Conservation (phyloP, 2,113 vertebrate species). For the Eptatretus burgeri region DNA sequence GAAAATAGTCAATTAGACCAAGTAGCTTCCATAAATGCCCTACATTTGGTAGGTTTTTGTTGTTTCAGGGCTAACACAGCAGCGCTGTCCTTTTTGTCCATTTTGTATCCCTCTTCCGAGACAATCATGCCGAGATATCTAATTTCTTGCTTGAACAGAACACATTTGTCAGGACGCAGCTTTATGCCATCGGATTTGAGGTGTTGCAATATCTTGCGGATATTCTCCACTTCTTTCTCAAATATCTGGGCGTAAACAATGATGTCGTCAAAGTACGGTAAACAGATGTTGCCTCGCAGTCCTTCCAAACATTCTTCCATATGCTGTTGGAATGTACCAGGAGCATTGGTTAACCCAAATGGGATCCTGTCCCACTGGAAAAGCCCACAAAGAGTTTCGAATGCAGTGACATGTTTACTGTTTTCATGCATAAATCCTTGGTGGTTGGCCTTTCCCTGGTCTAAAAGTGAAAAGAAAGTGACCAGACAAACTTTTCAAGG, state of each 20-base stretch:
- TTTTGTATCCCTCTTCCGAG: conserved; percentile 7
- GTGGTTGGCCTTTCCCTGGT: conserved; percentile 8
- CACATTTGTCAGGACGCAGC: conserved; percentile 7
- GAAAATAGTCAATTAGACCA: conserved; percentile 8
- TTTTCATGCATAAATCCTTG: conserved; percentile 9
- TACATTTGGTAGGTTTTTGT: neutral
- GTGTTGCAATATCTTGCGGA: neutral
- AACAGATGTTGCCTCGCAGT: conserved; percentile 8
- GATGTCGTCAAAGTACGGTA: conserved; percentile 10
- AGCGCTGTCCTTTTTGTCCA: conserved; percentile 10
- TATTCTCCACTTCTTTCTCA: conserved; percentile 7
- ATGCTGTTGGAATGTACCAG: conserved; percentile 8
- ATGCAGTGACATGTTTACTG: conserved; percentile 6
- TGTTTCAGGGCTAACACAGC: conserved; percentile 6
- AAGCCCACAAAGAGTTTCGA: neutral
- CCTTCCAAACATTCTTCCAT: conserved; percentile 11
- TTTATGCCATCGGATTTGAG: conserved; percentile 7
- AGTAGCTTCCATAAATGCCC: conserved; percentile 6
- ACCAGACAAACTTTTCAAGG: conserved; percentile 7
- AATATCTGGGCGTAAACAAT: conserved; percentile 9
- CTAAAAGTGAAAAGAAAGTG: conserved; percentile 7
- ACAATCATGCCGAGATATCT: conserved; percentile 8
- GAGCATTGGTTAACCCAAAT: conserved; percentile 9
- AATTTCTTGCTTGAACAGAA: conserved; percentile 7
- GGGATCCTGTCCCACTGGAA: conserved; percentile 12